Evolutionary conservation across 2,888 invertebrate genomes (phyloP), one percentile per base, ranked within the genome.

Genomic region (Drosophila falleni): DNA sequence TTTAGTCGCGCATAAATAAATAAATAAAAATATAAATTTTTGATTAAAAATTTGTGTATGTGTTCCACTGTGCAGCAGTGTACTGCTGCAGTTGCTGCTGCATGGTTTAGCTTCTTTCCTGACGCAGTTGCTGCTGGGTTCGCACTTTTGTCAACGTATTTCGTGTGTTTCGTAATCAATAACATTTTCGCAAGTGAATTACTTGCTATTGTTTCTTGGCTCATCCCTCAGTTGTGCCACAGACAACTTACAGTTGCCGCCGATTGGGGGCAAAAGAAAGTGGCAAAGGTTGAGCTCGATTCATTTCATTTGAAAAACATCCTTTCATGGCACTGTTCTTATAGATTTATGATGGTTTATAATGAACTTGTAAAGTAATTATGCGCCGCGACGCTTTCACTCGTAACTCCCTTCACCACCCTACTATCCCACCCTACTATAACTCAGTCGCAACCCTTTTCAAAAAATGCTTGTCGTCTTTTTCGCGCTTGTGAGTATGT

Each of bases 311-410:
- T 60, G 58, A 58, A 50, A 50, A 54, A 13, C 44, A 29, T 42
- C 39, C 47, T 41, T 23, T 15, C 51, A 29, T 44, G 39, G 53
- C 23, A 50, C 68, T 51, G 47, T 42, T 65, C 79, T 87, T 84
- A 89, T 90, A 90, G 91, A 92, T 92, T 91, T 91, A 92, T 91
- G 91, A 90, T 86, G 90, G 78, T 91, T 91, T 92, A 91, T 92
- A 92, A 92, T 92, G 91, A 92, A 91, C 92, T 92, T 92, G 91
- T 91, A 91, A 92, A 92, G 92, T 91, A 92, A 92, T 92, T 92
- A 91, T 92, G 91, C 91, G 81, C 66, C 46, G 76, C 76, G 77
- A 74, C 78, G 78, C 74, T 74, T 41, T 64, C 63, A 47, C 60
- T 79, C 77, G 71, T 71, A 61, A 55, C 60, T 37, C 37, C 35